Conservation (phyloP, 2,888 invertebrate genomes). For the Ephialtes manifestator region DNA sequence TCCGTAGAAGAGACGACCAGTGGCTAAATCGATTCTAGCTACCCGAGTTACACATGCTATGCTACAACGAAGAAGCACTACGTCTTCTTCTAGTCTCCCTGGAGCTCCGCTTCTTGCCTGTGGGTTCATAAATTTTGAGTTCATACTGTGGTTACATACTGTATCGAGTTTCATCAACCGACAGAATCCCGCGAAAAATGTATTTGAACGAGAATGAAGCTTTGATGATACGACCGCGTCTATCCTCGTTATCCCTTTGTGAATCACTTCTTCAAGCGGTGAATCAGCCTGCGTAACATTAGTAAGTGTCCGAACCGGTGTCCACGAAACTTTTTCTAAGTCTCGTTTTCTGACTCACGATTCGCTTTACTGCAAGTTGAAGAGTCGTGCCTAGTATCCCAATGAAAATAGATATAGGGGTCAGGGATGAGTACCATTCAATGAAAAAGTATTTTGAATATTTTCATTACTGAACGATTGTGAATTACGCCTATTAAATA, state of each 20-base stretch:
- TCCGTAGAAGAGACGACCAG: neutral
- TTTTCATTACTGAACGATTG: too few species aligned
- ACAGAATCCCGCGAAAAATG: conserved; percentile 7
- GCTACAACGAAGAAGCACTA: conserved; percentile 1
- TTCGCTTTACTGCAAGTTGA: conserved; percentile 10
- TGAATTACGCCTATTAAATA: too few species aligned
- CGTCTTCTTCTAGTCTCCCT: neutral
- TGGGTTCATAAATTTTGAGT: conserved; percentile 16
- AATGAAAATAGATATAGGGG: neutral
- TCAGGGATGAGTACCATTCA: too few species aligned
- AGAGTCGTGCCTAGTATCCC: neutral
- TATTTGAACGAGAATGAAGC: conserved; percentile 12
- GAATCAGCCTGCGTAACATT: conserved; percentile 34
- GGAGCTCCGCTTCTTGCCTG: conserved; percentile 1
- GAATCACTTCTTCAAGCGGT: conserved; percentile 44
- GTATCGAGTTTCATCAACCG: conserved; percentile 31
- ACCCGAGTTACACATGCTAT: conserved; percentile 13
- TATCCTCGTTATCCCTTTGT: conserved; percentile 35
- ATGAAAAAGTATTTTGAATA: too few species aligned
- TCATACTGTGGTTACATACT: neutral
- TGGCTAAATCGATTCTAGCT: conserved; percentile 57
- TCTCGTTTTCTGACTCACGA: conserved; percentile 48
- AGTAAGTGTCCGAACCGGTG: conserved; percentile 21
- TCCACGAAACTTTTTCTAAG: conserved; percentile 16
- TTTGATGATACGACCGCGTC: neutral